Conservation (phyloP, 2,113 vertebrate species). For the Gasterosteus nipponicus region DNA sequence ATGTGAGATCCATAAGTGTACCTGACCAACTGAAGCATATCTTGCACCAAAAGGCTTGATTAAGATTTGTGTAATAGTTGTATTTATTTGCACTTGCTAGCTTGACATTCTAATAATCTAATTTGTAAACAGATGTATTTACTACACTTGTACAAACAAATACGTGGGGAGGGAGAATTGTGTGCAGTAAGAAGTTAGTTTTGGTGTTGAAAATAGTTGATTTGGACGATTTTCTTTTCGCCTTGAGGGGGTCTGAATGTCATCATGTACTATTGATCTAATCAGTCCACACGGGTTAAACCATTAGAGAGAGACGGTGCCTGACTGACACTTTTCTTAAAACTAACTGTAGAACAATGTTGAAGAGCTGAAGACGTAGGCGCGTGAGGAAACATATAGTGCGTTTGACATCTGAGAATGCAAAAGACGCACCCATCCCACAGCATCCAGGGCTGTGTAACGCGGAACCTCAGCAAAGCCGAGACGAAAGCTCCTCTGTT, state of each 20-base stretch:
- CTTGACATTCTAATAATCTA: neutral
- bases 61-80: neutral
- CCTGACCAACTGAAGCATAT: neutral
- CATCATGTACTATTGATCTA: neutral
- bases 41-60: neutral
- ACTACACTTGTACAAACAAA: neutral
- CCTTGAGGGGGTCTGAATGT: neutral
- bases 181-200: neutral
- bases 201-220: neutral
- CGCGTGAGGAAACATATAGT: neutral
- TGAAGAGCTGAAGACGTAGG: neutral
- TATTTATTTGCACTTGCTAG: neutral
- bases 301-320: too few species aligned
- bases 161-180: neutral
- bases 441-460: slow-evolving; percentile 82
- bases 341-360: neutral
- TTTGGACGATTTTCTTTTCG: neutral
- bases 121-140: neutral
- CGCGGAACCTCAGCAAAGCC: slow-evolving; percentile 68
- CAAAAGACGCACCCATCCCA: slow-evolving; percentile 79
- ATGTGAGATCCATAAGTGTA: neutral
- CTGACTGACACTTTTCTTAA: too few species aligned
- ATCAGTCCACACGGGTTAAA: neutral
- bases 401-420: neutral
- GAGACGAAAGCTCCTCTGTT: slow-evolving; percentile 73